A percentile compares a stretch with the other conserved stretches of the same genome.
Evolutionary conservation across 2,797 vertebrate genomes (phyloP).

Genomic region (Luscinia luscinia): DNA sequence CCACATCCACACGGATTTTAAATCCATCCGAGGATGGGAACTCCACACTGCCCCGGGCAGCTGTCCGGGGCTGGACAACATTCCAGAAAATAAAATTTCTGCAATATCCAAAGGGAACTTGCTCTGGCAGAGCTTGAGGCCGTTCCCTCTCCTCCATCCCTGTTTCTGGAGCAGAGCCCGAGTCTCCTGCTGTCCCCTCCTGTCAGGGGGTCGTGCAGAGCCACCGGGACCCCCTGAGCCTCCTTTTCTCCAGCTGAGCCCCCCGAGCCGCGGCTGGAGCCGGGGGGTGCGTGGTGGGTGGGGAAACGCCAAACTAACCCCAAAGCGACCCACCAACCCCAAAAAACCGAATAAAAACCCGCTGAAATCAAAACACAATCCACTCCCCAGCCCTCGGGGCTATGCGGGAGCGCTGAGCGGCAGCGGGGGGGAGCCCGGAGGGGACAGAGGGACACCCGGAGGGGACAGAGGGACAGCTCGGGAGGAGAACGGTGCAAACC

Average conservation of each 20-base stretch:
- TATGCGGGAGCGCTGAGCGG: neutral
- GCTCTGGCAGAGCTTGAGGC: neutral
- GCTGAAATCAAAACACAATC: neutral
- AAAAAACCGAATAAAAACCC: too few species aligned
- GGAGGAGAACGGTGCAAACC: too few species aligned
- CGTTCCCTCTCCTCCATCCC: neutral
- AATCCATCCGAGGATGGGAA: neutral
- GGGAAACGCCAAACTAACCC: neutral
- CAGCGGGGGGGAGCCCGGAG: neutral
- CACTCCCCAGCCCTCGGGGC: neutral
- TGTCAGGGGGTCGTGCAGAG: neutral
- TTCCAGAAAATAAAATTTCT: neutral
- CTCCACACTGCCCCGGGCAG: neutral
- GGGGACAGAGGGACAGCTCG: neutral
- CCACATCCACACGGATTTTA: neutral
- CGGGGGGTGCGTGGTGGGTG: fast-evolving
- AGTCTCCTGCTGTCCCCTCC: neutral
- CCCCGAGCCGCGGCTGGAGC: neutral
- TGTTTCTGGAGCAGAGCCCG: neutral
- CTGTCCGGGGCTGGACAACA: too few species aligned
- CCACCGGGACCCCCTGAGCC: neutral
- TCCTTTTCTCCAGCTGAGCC: neutral
- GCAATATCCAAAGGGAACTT: neutral
- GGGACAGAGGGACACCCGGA: neutral
- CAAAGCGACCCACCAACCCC: neutral